Conservation (phyloP, 2,797 vertebrate species). For the Chrysocyon brachyurus region DNA sequence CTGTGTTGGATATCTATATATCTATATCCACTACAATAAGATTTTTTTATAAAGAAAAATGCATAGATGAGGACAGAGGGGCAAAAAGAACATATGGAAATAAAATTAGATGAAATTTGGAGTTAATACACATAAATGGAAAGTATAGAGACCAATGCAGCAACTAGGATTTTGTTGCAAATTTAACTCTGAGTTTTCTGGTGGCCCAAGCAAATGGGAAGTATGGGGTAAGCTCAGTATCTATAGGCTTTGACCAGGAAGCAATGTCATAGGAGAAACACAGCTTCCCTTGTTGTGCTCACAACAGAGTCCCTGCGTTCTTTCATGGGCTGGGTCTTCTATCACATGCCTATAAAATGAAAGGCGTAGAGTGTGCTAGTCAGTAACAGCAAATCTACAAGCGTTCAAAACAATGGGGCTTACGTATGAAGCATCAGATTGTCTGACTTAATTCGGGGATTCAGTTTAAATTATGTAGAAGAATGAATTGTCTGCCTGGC, state of each 20-base stretch:
- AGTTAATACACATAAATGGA: not conserved
- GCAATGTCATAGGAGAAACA: not conserved
- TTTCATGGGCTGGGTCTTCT: not conserved
- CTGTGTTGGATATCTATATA: not conserved
- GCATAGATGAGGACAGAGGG: not conserved
- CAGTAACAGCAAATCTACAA: not conserved
- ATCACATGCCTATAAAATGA: not conserved
- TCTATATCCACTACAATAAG: not conserved
- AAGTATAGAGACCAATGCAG: not conserved
- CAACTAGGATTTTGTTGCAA: not conserved
- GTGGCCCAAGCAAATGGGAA: constrained; percentile 2
- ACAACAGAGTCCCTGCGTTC: not conserved
- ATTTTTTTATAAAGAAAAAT: not conserved
- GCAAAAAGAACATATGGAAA: not conserved
- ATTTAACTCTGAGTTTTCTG: constrained; percentile 45
- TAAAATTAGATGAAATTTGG: constrained; percentile 27
- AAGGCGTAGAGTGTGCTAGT: not conserved
- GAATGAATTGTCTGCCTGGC: not conserved
- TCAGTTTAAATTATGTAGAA: not conserved
- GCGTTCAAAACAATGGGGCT: not conserved
- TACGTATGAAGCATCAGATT: not conserved
- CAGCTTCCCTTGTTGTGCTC: not conserved
- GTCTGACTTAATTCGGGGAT: not conserved
- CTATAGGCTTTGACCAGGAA: not conserved
- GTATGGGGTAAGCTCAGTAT: not conserved